Base-by-base conservation (phyloP, 1,140 invertebrate genomes). In the Drosophila takahashii region DNA sequence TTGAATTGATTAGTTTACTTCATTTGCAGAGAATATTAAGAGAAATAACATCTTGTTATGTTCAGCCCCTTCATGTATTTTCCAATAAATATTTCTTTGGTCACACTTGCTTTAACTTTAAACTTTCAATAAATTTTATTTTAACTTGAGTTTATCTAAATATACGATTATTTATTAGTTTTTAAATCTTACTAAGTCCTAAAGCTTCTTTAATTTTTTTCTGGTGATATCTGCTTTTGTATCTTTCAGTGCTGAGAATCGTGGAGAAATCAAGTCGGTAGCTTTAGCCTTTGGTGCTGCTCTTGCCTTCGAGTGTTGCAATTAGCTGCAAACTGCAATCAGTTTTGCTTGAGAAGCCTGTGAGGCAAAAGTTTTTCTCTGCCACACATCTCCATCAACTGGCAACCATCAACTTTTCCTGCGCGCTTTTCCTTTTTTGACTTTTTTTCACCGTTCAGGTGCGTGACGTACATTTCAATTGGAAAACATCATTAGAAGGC, bases 291-390 rank as follows among this genome's bases (percentile, higher is more conserved):
- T 67, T 61, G 70, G 56, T 53, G 59, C 51, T 72, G 69, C 53
- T 51, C 69, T 69, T 77, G 73, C 74, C 73, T 77, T 50, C 74
- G 65, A 77, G 75, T 78, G 74, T 61, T 64, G 75, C 75, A 78
- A 78, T 78, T 78, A 78, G 75, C 75, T 71, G 44, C 57, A 77
- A 77, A 76, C 74, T 69, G 74, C 75, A 77, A 77, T 78, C 75
- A 78, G 74, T 64, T 71, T 71, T 72, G 74, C 61, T 75, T 76
- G 72, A 66, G 69, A 51, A 60, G 69, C 67, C 69, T 72, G 69
- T 27, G 37, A 45, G 54, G 47, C 54, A 44, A 41, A 15, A 56
- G 72, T 65, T 56, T 75, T 72, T 72, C 69, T 47, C 47, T 39
- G 32, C 66, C 45, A 44, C 45, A 72, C 69, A 72, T 72, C 69